A percentile compares a stretch with the other conserved stretches of the same genome.
Evolutionary conservation across 2,113 vertebrate genomes (phyloP).

Genomic region (Spheniscus mendiculus): DNA sequence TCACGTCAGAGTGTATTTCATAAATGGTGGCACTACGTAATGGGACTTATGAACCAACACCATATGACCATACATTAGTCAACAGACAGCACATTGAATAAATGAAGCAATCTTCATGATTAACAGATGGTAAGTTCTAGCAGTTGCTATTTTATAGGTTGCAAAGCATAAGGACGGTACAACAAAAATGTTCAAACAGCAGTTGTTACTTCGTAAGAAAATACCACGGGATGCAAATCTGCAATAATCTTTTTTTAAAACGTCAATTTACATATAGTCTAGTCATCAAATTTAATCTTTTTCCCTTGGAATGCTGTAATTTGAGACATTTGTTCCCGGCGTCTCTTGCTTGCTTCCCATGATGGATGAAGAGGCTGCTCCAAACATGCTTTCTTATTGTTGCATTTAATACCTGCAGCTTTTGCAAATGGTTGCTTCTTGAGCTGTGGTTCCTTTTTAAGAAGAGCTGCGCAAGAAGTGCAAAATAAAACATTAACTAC

Average conservation of each 20-base stretch:
- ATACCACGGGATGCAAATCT: neutral
- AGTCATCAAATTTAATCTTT: constrained; percentile 92
- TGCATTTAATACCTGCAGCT: neutral
- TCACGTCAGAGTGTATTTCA: neutral
- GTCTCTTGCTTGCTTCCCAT: constrained; percentile 94
- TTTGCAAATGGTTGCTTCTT: constrained; percentile 53
- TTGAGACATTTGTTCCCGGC: constrained; percentile 88
- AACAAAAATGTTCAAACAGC: neutral
- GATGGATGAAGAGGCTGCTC: constrained; percentile 91
- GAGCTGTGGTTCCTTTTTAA: constrained; percentile 38
- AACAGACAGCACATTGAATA: neutral
- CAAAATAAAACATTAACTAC: neutral
- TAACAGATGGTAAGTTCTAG: neutral
- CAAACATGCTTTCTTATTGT: constrained; percentile 34
- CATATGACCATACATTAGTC: neutral
- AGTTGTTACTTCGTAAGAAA: neutral
- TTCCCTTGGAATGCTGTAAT: constrained; percentile 93
- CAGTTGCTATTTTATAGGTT: neutral
- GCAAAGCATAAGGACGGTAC: neutral
- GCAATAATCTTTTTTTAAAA: neutral
- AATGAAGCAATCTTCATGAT: neutral
- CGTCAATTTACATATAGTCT: neutral
- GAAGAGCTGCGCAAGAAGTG: constrained; percentile 60
- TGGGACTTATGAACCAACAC: neutral
- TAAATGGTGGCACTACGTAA: neutral